Percentiles rank a stretch among this genome's conserved stretches.
Conservation (phyloP, 1,140 invertebrate genomes). For the Leptopilina boulardi region DNA sequence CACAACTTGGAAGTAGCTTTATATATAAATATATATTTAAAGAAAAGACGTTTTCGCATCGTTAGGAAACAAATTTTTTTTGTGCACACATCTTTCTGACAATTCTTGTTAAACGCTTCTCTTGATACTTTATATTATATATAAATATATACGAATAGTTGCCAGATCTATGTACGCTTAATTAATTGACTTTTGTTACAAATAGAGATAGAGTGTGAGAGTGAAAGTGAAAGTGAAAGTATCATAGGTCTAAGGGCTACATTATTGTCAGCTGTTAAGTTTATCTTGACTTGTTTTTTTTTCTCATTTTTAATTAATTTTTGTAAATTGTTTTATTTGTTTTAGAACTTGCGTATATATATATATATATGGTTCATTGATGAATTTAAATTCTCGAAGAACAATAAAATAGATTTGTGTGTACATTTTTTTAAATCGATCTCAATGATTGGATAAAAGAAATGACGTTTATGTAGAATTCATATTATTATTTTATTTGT, state of each 20-base stretch:
- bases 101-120: slow-evolving; percentile 21
- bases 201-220: background rate
- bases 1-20: slow-evolving; percentile 26
- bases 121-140: slow-evolving; percentile 23
- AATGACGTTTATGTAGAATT: slow-evolving; percentile 12
- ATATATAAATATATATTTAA: background rate
- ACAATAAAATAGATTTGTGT: background rate
- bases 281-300: slow-evolving; percentile 9
- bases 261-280: slow-evolving; percentile 26
- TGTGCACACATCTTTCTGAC: background rate
- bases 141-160: slow-evolving; percentile 12
- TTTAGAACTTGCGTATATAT: background rate
- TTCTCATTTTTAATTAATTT: background rate
- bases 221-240: background rate
- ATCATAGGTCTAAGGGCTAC: slow-evolving; percentile 9
- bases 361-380: background rate
- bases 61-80: background rate
- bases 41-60: slow-evolving; percentile 22
- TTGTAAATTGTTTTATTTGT: slow-evolving; percentile 14
- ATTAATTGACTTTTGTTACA: slow-evolving; percentile 24
- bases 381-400: slow-evolving; percentile 3
- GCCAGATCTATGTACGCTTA: background rate
- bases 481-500: background rate
- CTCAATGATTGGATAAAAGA: slow-evolving; percentile 8
- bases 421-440: background rate